phyloP scores from a whole-genome alignment of 53 echinoderm and acorn worm species.

The Arbacia lixula region DNA sequence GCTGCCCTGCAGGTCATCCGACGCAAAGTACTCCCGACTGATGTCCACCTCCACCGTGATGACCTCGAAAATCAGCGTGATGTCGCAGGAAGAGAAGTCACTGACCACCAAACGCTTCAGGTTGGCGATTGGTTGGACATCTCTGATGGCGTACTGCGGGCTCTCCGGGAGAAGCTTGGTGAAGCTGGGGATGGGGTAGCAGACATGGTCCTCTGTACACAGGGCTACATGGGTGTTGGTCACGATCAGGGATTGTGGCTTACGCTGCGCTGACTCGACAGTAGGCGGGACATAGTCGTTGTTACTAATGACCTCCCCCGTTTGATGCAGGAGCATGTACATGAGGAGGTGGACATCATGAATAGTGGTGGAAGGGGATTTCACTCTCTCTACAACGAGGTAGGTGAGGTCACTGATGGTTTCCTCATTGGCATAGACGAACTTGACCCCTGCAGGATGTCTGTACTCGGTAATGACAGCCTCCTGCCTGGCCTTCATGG shows the following conservation, averaged over 20 bases:
- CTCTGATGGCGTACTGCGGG: conserved; percentile 78
- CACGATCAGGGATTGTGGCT: conserved; percentile 76
- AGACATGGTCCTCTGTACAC: conserved; percentile 92
- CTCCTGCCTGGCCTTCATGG: conserved; percentile 61
- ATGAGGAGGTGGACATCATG: conserved; percentile 75
- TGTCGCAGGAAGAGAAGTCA: conserved; percentile 84
- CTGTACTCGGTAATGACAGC: conserved; percentile 77
- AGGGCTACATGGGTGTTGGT: conserved; percentile 86
- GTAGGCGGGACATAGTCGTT: conserved; percentile 43
- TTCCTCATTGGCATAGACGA: conserved; percentile 94
- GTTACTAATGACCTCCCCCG: conserved; percentile 50
- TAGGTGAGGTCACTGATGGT: conserved; percentile 87
- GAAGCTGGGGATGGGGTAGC: conserved; percentile 94
- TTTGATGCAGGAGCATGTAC: conserved; percentile 83
- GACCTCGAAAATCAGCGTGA: conserved; percentile 93
- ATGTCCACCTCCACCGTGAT: conserved; percentile 95
- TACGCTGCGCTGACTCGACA: conserved; percentile 28
- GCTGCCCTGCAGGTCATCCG: conserved; percentile 48
- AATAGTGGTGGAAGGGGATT: conserved; percentile 53
- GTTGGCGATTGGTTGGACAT: conserved; percentile 65
- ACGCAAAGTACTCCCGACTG: conserved; percentile 78
- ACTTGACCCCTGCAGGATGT: conserved; percentile 90
- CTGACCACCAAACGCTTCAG: conserved; percentile 85
- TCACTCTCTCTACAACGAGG: conserved; percentile 74
- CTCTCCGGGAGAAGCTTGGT: conserved; percentile 81